Evolutionary conservation across 2,113 vertebrate species (phyloP).

Genomic region (Pachyramphus minor): DNA sequence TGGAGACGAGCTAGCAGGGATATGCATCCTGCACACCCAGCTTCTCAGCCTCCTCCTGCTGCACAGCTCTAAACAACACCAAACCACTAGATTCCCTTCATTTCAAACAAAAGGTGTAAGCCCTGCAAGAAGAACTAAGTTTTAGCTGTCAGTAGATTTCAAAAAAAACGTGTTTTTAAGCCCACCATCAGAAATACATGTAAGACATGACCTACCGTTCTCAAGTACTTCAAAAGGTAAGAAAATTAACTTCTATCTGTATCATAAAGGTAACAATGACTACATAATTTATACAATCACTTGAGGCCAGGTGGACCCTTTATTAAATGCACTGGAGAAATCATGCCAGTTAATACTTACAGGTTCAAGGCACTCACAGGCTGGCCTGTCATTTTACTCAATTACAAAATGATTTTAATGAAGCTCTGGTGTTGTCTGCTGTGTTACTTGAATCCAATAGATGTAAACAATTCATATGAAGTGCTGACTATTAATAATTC

Average conservation of each 20-base stretch:
- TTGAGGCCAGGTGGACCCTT: neutral
- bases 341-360: neutral
- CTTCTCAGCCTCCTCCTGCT: neutral
- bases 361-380: neutral
- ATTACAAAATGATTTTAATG: neutral
- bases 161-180: neutral
- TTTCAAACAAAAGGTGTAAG: neutral
- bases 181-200: neutral
- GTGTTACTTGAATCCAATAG: neutral
- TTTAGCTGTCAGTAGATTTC: neutral
- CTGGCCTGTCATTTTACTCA: neutral
- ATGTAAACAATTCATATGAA: neutral
- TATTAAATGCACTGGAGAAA: neutral
- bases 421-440: neutral
- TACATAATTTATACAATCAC: neutral
- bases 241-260: neutral
- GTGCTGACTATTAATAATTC: neutral
- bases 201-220: neutral
- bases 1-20: neutral
- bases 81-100: neutral
- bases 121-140: neutral
- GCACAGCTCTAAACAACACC: neutral
- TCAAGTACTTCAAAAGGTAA: neutral
- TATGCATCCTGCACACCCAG: neutral
- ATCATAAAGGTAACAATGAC: neutral